Conservation (phyloP, 2,888 invertebrate species). For the Anagyrus pseudococci region DNA sequence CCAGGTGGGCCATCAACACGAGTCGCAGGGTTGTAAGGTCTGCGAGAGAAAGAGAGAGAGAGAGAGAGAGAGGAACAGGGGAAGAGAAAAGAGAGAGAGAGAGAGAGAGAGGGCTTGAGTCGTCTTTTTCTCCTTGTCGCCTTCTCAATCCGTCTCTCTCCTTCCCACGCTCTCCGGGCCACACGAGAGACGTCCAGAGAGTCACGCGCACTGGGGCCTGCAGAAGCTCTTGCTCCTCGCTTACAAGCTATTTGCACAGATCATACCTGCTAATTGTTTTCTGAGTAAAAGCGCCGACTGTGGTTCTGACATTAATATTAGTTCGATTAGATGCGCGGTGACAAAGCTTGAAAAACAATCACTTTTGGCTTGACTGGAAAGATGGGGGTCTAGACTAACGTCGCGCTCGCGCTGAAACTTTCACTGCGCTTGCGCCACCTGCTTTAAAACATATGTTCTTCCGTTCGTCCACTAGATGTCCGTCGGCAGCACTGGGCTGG, state of each 20-base stretch:
- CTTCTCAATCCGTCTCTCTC: too few relatives aligned
- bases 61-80: conserved; percentile 12
- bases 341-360: conserved; percentile 76
- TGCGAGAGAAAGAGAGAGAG: conserved; percentile 21
- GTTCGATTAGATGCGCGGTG: conserved; percentile 73
- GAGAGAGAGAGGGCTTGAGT: too few relatives aligned
- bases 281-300: conserved; percentile 94
- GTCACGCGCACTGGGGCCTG: too few relatives aligned
- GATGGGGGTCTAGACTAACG: conserved; percentile 67
- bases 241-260: not conserved
- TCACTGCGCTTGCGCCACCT: conserved; percentile 57
- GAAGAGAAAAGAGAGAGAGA: conserved; percentile 19
- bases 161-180: too few relatives aligned
- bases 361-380: conserved; percentile 72
- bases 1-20: too few relatives aligned
- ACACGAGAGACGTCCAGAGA: too few relatives aligned
- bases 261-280: conserved; percentile 92
- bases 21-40: too few relatives aligned
- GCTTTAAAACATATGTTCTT: conserved; percentile 59
- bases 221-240: not conserved
- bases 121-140: too few relatives aligned
- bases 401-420: conserved; percentile 53
- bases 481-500: conserved; percentile 43
- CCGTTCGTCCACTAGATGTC: conserved; percentile 35
- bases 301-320: conserved; percentile 93